Evolutionary conservation across 2,797 vertebrate species (phyloP).

Genomic region (Platyrinchus mystaceus): DNA sequence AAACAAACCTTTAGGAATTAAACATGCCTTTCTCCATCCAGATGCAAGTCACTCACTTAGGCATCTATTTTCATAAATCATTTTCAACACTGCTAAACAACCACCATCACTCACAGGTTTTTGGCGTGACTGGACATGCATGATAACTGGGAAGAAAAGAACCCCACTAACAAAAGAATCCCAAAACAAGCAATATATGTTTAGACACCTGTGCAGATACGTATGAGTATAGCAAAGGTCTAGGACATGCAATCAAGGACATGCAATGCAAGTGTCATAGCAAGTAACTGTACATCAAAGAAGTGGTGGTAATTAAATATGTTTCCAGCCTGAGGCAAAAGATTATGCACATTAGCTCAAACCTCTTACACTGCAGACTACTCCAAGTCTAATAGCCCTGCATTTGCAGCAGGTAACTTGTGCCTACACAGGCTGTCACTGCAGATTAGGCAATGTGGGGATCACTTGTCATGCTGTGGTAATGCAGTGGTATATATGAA

Average conservation of each 20-base stretch:
- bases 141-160: background rate
- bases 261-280: rapidly evolving
- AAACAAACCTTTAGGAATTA: background rate
- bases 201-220: background rate
- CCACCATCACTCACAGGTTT: background rate
- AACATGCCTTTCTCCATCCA: background rate
- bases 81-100: background rate
- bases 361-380: background rate
- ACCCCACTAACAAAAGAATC: background rate
- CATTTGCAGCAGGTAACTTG: background rate
- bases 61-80: too few relatives aligned
- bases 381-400: background rate
- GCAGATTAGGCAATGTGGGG: background rate
- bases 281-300: background rate
- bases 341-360: background rate
- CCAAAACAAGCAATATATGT: background rate
- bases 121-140: background rate
- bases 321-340: background rate
- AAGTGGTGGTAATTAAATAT: rapidly evolving
- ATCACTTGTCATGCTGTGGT: rapidly evolving
- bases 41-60: background rate
- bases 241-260: background rate
- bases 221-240: rapidly evolving
- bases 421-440: background rate
- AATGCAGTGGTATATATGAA: rapidly evolving